phyloP scores from a whole-genome alignment of 2,113 vertebrate genomes.

The Mus spicilegus region DNA sequence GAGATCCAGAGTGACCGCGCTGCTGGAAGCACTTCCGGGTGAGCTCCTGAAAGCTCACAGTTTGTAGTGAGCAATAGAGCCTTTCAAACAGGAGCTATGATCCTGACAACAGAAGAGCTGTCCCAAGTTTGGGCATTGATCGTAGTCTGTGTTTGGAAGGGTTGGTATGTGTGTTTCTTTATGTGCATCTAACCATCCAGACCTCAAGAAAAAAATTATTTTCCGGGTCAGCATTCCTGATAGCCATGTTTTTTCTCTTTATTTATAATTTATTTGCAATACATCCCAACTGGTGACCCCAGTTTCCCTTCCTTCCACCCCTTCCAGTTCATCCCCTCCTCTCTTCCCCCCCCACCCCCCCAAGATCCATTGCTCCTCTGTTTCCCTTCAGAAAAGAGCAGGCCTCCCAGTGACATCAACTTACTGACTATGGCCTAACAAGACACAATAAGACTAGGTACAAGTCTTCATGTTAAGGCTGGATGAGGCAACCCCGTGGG shows the following conservation, averaged over 20 bases:
- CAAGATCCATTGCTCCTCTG: not conserved
- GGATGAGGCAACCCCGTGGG: not conserved
- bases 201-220: not conserved
- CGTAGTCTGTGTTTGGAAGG: conserved; percentile 11
- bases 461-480: not conserved
- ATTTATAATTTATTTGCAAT: not conserved
- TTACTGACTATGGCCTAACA: not conserved
- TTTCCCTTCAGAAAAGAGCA: not conserved
- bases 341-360: not conserved
- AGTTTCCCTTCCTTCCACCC: not conserved
- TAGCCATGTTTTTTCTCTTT: no score
- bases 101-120: not conserved
- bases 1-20: not conserved
- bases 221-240: not conserved
- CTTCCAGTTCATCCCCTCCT: not conserved
- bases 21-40: not conserved
- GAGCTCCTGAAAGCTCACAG: not conserved
- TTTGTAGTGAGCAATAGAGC: not conserved
- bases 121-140: not conserved
- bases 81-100: not conserved
- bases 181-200: not conserved
- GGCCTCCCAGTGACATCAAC: not conserved
- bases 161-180: not conserved
- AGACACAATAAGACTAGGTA: not conserved
- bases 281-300: not conserved